Evolutionary conservation across 2,797 vertebrate genomes (phyloP), one percentile per base, ranked within the genome.

Genomic region (Loris lydekkerianus): DNA sequence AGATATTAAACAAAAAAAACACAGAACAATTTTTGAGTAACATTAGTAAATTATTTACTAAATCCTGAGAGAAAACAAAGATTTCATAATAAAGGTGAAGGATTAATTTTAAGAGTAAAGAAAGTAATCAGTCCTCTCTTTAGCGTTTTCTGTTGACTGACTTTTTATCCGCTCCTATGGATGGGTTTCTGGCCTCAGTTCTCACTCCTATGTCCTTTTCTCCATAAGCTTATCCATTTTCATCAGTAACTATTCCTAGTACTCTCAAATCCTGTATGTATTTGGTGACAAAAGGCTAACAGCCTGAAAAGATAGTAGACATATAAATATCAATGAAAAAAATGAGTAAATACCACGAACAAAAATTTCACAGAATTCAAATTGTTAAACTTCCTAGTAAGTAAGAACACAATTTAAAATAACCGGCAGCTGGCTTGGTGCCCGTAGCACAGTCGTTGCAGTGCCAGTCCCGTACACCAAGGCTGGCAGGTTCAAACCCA

Each of bases 351-450:
- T 34, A 75, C 46, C 60, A 58, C 21, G 0, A 95, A 92, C 14
- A 82, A 60, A 58, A 63, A 61, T 23, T 29, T 61, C 61, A 77
- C 17, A 89, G 25, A 82, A 87, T 67, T 83, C 84, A 63, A 84
- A 92, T 27, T 56, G 85, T 80, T 80, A 78, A 93, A 86, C 27
- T 91, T 69, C 85, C 10, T 56, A 84, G 67, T 95, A n/a, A n/a
- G n/a, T n/a, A n/a, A 86, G 73, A 90, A 75, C 37, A 90, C 25
- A 70, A 87, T 37, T 93, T 86, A 89, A 94, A 95, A 86, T 80
- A 77, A 77, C 27, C 15, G 49, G 49, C 49, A 53, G 49, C 49
- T 53, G 49, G 49, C 49, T 15, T 53, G 49, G 49, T 14, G 14
- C 49, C 49, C 49, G 4, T 5, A 53, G 49, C 49, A 53, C 49